Evolutionary conservation across 2,888 invertebrate genomes (phyloP).

Genomic region (Eilema griseolum): DNA sequence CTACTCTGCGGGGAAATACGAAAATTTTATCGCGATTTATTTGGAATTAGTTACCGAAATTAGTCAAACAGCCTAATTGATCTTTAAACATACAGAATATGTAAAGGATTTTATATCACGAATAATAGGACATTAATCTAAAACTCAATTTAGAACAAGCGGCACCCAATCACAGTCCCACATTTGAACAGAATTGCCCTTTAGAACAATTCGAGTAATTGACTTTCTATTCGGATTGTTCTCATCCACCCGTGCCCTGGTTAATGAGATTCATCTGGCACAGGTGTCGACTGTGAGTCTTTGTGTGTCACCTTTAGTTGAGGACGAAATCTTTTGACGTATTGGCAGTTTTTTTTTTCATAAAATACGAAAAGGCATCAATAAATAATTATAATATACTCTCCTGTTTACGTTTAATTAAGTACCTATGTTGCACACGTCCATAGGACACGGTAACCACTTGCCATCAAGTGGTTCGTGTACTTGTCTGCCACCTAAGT

Average conservation of each 20-base stretch:
- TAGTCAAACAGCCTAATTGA: too few relatives aligned
- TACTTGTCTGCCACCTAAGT: too few relatives aligned
- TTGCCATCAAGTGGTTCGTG: too few relatives aligned
- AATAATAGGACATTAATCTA: neutral
- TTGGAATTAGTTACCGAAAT: neutral
- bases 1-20: too few relatives aligned
- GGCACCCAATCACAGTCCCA: neutral
- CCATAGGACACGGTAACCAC: too few relatives aligned
- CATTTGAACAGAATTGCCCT: slow-evolving; percentile 5
- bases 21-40: too few relatives aligned
- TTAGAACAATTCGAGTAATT: neutral
- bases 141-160: slow-evolving; percentile 12
- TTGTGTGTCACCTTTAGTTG: neutral
- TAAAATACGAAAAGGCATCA: too few relatives aligned
- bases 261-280: slow-evolving; percentile 4
- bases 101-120: neutral
- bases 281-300: neutral
- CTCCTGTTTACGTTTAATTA: too few relatives aligned
- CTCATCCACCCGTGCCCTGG: neutral
- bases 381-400: too few relatives aligned
- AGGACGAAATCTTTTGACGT: neutral
- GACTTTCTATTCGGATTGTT: neutral
- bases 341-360: too few relatives aligned
- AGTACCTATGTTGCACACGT: too few relatives aligned
- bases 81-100: too few relatives aligned